A percentile compares a stretch with the other conserved stretches of the same genome.
Evolutionary conservation across 1,140 invertebrate species (phyloP).

Genomic region (Drosophila lacteicornis): DNA sequence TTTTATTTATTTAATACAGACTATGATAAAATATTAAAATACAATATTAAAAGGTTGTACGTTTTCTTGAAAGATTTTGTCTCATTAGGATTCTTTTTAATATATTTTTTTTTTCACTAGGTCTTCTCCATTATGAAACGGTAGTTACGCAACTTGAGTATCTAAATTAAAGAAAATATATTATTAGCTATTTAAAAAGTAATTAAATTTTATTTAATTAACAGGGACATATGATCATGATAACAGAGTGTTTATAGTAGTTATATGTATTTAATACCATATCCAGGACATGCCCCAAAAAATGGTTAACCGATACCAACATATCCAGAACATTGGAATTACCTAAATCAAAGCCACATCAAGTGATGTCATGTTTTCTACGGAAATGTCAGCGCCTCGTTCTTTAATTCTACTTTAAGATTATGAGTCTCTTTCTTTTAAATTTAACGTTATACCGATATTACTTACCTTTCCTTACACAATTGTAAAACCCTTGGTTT

Average conservation of each 20-base stretch:
- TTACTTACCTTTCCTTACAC: constrained; percentile 55
- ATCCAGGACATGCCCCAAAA: too few relatives aligned
- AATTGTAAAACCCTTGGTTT: constrained; percentile 57
- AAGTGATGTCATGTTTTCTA: neutral
- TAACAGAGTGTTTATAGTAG: neutral
- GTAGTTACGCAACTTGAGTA: neutral
- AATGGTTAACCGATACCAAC: too few relatives aligned
- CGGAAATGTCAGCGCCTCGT: neutral
- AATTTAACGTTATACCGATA: neutral
- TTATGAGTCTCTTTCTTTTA: neutral
- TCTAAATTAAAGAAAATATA: neutral
- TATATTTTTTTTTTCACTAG: neutral
- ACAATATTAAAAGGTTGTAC: too few relatives aligned
- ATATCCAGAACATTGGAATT: too few relatives aligned
- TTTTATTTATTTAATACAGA: too few relatives aligned
- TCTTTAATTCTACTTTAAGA: neutral
- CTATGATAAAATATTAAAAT: too few relatives aligned
- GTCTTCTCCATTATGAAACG: neutral
- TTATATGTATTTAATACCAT: neutral
- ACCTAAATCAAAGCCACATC: neutral
- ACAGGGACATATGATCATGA: neutral
- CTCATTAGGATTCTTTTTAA: too few relatives aligned
- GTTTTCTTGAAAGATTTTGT: neutral
- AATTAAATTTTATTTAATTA: neutral
- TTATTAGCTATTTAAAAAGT: neutral